These are phyloP conservation scores for Drosophila pachea DNA, from an alignment of 1,140 invertebrate genomes.

Conservation along the genomic window DNA sequence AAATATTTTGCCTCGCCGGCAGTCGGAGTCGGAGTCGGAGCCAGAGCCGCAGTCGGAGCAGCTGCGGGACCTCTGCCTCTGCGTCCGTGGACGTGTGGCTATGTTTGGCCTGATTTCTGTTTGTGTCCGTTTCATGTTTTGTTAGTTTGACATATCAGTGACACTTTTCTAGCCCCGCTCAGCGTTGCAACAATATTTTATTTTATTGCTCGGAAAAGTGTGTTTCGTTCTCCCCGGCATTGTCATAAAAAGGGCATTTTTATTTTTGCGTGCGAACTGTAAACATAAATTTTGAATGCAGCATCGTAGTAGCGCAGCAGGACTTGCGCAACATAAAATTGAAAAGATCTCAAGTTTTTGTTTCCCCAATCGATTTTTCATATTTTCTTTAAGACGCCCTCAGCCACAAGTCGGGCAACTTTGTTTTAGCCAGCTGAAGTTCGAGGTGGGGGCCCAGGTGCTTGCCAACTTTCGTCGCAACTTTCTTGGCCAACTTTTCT, in stretches of 20 bases:
- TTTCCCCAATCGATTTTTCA: constrained; percentile 43
- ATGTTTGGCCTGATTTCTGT: constrained; percentile 45
- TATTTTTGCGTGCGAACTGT: constrained; percentile 63
- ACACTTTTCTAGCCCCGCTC: constrained; percentile 53
- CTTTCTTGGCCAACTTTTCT: constrained; percentile 64
- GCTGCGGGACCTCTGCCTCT: constrained; percentile 4
- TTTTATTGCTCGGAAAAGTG: constrained; percentile 61
- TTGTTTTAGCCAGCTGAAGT: constrained; percentile 50
- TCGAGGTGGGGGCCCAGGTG: constrained; percentile 56
- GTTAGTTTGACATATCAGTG: constrained; percentile 76
- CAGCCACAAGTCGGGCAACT: constrained; percentile 45
- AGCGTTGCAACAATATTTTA: constrained; percentile 71
- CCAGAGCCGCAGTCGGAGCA: too few relatives aligned
- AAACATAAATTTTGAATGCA: constrained; percentile 66
- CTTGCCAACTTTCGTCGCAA: constrained; percentile 52
- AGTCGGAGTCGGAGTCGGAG: neutral
- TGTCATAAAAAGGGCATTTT: constrained; percentile 71
- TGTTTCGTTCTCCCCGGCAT: constrained; percentile 14
- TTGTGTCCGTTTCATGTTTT: constrained; percentile 68
- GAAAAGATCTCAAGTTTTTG: constrained; percentile 58
- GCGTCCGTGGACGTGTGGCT: neutral
- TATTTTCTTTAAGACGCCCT: constrained; percentile 37
- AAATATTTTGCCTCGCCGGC: constrained; percentile 55
- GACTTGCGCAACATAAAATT: constrained; percentile 57
- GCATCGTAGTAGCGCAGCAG: constrained; percentile 33